Base-by-base conservation (phyloP, 2,888 invertebrate species). In the Phengaris arion region DNA sequence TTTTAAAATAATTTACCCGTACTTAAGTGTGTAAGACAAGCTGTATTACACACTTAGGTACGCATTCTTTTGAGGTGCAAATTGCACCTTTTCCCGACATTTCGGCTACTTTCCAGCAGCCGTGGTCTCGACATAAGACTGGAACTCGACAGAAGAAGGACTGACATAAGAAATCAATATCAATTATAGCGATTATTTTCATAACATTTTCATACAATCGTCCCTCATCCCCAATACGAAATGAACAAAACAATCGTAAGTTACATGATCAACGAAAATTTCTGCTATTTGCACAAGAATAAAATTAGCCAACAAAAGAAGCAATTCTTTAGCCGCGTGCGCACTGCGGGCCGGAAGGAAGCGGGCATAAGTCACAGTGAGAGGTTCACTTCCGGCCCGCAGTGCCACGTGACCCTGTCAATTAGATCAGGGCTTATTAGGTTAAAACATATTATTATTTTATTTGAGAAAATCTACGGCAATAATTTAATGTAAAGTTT, bases 321-420 rank as follows among this genome's bases (percentile, higher is more conserved):
- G 15, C 45, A 74, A 74, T 68, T 48, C 68, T 46, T 46, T 70
- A 52, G 73, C 35, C 64, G 75, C 75, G 72, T 15, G 73, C 73
- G 64, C 51, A 74, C 74, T 55, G 79, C 76, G 80, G 80, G 72
- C 82, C 87, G 89, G 89, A 90, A 87, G 89, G 90, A 89, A 86
- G 81, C 81, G 81, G 84, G 81, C 87, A 87, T 89, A 87, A 87
- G 89, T 89, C 90, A 81, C 84, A 81, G 84, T 82, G 84, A 79
- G 78, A 84, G 79, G 78, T 79, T 77, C 79, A 80, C 83, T 84
- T 87, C 79, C 79, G 79, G 54, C 77, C n/a, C 22, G 46, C 68
- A 55, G 59, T 68, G 77, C 75, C 79, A 79, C 79, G 77, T 77
- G 79, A 77, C 79, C 78, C 77, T 78, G 77, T 77, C 76, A 78